These are phyloP conservation scores for Euura saliciscinereae DNA, from an alignment of 1,140 invertebrate genomes.

Conservation along the genomic window DNA sequence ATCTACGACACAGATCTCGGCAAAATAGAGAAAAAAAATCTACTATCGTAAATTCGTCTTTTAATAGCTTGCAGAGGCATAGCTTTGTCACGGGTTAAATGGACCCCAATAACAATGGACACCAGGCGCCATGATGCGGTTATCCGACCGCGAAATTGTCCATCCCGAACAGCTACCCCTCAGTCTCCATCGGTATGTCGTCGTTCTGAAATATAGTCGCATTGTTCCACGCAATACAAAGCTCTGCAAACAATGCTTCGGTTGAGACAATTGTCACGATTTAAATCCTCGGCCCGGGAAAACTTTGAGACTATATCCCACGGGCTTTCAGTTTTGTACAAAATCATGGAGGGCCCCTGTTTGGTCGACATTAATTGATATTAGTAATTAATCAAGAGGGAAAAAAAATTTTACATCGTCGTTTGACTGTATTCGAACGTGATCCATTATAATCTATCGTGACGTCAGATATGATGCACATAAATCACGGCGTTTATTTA, in stretches of 20 bases:
- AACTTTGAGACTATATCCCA: not conserved
- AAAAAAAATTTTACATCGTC: no score
- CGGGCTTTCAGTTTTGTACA: not conserved
- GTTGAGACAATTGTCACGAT: not conserved
- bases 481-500: no score
- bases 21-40: no score
- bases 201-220: constrained; percentile 7
- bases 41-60: not conserved
- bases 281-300: not conserved
- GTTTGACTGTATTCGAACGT: no score
- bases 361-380: not conserved
- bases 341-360: not conserved
- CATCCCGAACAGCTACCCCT: not conserved
- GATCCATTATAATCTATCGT: no score
- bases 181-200: constrained; percentile 6
- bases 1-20: no score
- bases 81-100: not conserved
- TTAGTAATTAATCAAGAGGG: not conserved
- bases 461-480: no score
- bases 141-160: constrained; percentile 6
- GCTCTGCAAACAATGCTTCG: not conserved
- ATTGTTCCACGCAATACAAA: constrained; percentile 1
- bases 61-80: not conserved
- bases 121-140: not conserved
- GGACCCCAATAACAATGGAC: not conserved